phyloP scores from a whole-genome alignment of 2,797 vertebrate genomes.

The Glyptemys insculpta region DNA sequence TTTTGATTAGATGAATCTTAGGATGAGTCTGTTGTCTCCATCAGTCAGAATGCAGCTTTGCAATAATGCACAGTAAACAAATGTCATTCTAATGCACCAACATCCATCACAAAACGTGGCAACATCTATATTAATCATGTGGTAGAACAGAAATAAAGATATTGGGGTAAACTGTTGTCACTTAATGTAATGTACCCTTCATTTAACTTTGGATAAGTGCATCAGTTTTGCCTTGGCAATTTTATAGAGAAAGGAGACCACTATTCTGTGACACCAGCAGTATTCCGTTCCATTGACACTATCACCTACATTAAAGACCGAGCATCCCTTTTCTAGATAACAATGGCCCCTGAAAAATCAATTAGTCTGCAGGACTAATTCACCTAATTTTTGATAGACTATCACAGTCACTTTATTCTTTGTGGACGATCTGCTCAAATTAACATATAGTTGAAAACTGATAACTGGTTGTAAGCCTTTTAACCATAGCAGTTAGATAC shows the following conservation, averaged over 20 bases:
- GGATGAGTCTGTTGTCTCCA: background rate
- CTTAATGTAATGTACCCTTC: background rate
- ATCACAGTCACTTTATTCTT: background rate
- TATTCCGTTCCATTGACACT: background rate
- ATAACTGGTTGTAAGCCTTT: background rate
- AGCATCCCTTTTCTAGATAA: background rate
- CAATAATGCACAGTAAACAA: background rate
- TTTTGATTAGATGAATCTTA: background rate
- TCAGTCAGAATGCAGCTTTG: background rate
- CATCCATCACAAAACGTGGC: background rate
- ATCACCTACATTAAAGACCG: background rate
- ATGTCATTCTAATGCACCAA: background rate
- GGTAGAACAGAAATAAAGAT: background rate
- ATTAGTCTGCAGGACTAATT: no score
- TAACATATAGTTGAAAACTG: background rate
- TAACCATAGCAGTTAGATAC: background rate
- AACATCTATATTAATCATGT: background rate
- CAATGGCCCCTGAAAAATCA: background rate
- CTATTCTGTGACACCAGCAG: background rate
- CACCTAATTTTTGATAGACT: no score
- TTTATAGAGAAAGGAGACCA: background rate
- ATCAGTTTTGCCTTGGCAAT: background rate
- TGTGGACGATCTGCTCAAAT: background rate
- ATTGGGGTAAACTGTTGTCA: background rate
- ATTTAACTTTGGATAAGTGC: background rate